Evolutionary conservation across 2,797 vertebrate species (phyloP), one percentile per base, ranked within the genome.

Genomic region (Sebastes iracundus): DNA sequence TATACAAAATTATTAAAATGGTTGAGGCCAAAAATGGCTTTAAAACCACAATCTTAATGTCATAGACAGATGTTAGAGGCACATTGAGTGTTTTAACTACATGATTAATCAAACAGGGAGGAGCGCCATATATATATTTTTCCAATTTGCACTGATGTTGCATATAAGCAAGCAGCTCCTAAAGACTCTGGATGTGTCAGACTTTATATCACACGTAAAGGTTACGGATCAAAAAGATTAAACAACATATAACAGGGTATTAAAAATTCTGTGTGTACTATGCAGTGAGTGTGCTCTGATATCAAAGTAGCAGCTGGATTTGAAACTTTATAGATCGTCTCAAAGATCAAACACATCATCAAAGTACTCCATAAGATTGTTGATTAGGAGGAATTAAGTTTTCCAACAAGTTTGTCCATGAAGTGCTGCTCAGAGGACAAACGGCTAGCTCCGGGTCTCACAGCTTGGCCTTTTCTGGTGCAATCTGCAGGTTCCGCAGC

Each of bases 401-500:
- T 22, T 73, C n/a, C 1, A 10, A 10, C 20, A 3, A 46, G 66
- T 53, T n/a, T 20, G 13, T 14, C 30, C 20, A 18, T 32, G 5
- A 32, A 53, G 5, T 55, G 60, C 16, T 30, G 27, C 38, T 56
- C 25, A 5, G 25, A 38, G 46, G 25, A 71, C 7, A 67, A 35
- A 27, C 10, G 1, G 32, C 1, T 4, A 2, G 30, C 14, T 28
- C 3, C 1, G 13, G 9, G 30, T 70, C 46, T 99, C 96, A 99
- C 92, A 99, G 96, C 91, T 97, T 98, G 84, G 98, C 96, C 92
- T 98, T 97, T 86, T 89, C 95, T 0, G 97, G 93, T 67, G 96
- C 90, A 66, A 99, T 87, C 82, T 99, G 98, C 67, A 99, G 96
- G 80, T 73, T 98, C 89, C 98, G 97, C 82, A 99, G 96, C 92